Evolutionary conservation across 1,140 invertebrate genomes (phyloP), one percentile per base, ranked within the genome.

Genomic region (Caenorhabditis latens): DNA sequence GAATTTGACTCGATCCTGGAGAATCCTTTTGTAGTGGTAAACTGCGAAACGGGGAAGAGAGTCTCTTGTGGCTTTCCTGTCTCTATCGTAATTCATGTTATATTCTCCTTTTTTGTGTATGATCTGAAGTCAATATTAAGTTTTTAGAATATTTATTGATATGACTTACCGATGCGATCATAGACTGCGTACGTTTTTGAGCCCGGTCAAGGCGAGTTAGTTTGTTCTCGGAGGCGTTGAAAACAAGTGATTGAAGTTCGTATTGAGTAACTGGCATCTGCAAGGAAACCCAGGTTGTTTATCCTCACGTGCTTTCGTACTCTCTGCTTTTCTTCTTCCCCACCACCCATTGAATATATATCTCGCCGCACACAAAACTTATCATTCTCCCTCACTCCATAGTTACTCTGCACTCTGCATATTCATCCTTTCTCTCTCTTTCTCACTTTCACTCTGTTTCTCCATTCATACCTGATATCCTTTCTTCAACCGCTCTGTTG

Each of bases 201-300:
- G 42, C 46, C 24, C 61, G 19, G 4, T 85, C 84, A 16, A 85
- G 50, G 16, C 58, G 63, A 9, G 21, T 50, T 13, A 85, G 53
- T 50, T 85, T 85, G 24, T 65, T 53, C 57, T 85, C 84, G 4
- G 63, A 71, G 6, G 63, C 84, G 48, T 85, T 65, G 58, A 55
- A 75, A 16, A 85, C 67, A 13, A 85, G 50, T 8, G 84, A 85
- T 42, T 85, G 63, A 58, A 71, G 84, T 58, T 85, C 84, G 46
- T 55, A 85, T 14, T 46, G 21, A 40, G 84, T 75, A 9, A 53
- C 21, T 32, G 84, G 84, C 46, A 85, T 21, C 84, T 85, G 50
- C 9, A 85, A 85, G 3, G 53, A 61, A 84, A 84, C 84, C 67
- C 84, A 67, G 71, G 71, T 79, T 79, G 43, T 53, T 50, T 79